Evolutionary conservation across 2,113 vertebrate species (phyloP).

Genomic region (Mormoops blainvillei): DNA sequence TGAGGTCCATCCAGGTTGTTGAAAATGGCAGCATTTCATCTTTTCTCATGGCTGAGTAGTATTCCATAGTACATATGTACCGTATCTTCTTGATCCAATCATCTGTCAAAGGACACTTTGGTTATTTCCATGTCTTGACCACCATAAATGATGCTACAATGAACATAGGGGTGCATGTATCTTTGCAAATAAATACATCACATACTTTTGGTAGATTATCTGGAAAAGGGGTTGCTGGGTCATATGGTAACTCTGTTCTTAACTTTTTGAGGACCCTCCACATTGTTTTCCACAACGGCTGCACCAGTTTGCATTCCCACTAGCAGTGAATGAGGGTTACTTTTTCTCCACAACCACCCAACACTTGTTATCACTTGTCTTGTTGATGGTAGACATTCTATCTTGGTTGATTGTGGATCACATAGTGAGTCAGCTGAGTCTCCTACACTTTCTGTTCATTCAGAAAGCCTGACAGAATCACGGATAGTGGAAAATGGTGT

Average conservation of each 20-base stretch:
- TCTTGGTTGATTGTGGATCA: background rate
- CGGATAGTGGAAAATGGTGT: background rate
- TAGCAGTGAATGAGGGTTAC: background rate
- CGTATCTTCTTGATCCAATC: background rate
- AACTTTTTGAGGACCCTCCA: background rate
- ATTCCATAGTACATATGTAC: background rate
- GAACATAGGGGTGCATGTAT: background rate
- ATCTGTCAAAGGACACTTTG: background rate
- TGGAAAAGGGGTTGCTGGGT: background rate
- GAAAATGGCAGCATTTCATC: background rate
- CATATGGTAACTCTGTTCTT: background rate
- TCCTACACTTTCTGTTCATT: background rate
- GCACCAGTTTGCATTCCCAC: background rate
- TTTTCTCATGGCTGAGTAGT: background rate
- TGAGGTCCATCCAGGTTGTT: background rate
- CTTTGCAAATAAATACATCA: background rate
- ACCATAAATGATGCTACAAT: background rate
- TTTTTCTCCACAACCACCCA: background rate
- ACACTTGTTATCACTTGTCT: background rate
- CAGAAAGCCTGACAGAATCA: background rate
- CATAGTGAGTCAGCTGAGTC: fast-evolving
- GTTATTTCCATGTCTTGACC: background rate
- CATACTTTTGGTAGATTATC: background rate
- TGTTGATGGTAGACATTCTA: background rate
- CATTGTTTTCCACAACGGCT: background rate